phyloP scores from a whole-genome alignment of 1,140 invertebrate species.

The Ceratitis capitata region DNA sequence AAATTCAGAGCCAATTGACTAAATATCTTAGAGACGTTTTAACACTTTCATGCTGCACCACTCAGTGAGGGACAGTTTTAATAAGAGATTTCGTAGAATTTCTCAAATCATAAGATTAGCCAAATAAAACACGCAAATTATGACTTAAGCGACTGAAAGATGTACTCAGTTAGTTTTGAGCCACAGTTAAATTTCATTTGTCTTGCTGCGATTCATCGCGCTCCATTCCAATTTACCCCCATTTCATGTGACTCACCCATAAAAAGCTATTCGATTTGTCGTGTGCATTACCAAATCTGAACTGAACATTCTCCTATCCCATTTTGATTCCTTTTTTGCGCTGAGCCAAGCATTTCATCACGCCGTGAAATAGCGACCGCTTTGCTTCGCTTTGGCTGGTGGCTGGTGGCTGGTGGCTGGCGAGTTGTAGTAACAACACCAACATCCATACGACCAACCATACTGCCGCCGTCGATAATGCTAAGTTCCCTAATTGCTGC shows the following conservation, averaged over 20 bases:
- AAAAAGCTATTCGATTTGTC: constrained; percentile 2
- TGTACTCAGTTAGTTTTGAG: background rate
- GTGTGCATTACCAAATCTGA: constrained; percentile 17
- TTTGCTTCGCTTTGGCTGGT: background rate
- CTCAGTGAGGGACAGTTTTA: too few relatives aligned
- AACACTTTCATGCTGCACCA: background rate
- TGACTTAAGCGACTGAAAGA: background rate
- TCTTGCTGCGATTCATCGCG: background rate
- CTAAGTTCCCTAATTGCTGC: constrained; percentile 33
- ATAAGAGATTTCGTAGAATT: background rate
- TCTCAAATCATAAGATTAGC: background rate
- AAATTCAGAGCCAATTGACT: too few relatives aligned
- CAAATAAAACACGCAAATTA: constrained; percentile 25
- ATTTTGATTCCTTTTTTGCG: background rate
- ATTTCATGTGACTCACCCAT: background rate
- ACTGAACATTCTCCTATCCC: background rate
- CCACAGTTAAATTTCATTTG: background rate
- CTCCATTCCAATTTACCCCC: background rate
- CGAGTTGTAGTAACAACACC: background rate
- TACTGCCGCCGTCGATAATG: background rate
- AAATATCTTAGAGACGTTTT: background rate
- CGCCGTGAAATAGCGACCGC: background rate
- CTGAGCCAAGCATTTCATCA: constrained; percentile 1
- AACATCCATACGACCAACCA: background rate
- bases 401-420: background rate